Conservation (phyloP, 2,113 vertebrate species). For the Sorex araneus region DNA sequence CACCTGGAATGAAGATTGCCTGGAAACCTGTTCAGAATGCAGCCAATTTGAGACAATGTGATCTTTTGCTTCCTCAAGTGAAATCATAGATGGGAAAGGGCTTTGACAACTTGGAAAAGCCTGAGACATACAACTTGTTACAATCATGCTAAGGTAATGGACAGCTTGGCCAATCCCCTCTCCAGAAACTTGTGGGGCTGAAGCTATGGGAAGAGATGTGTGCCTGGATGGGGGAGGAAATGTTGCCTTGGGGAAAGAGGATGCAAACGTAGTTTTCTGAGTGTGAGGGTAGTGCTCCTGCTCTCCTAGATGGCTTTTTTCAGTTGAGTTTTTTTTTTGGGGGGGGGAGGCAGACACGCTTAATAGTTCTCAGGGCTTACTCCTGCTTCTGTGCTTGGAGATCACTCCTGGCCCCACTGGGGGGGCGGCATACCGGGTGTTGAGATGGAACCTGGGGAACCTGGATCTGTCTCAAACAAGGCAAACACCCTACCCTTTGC, state of each 20-base stretch:
- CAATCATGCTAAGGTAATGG: background rate
- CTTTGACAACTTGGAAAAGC: background rate
- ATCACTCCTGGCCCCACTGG: no score
- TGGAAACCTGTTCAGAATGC: slow-evolving; percentile 2
- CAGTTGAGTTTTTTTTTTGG: no score
- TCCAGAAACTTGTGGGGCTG: slow-evolving; percentile 5
- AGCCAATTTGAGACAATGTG: slow-evolving; percentile 52
- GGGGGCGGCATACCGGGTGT: no score
- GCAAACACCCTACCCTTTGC: no score
- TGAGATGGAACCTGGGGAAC: no score
- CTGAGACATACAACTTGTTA: slow-evolving; percentile 57
- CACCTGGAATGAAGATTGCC: slow-evolving; percentile 65
- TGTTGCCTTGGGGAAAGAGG: background rate
- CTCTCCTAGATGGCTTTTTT: no score
- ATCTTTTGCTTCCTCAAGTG: slow-evolving; percentile 52
- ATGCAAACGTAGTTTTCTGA: slow-evolving; percentile 47
- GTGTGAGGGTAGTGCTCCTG: background rate
- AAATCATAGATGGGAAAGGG: slow-evolving; percentile 66
- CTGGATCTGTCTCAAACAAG: no score
- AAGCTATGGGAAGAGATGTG: background rate
- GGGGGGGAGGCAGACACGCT: no score
- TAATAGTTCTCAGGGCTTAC: no score
- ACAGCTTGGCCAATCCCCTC: slow-evolving; percentile 1
- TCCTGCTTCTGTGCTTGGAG: no score
- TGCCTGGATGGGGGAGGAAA: background rate